Evolutionary conservation across 64 coral and sea anemone species (phyloP).

Genomic region (Cladopsammia gracilis): DNA sequence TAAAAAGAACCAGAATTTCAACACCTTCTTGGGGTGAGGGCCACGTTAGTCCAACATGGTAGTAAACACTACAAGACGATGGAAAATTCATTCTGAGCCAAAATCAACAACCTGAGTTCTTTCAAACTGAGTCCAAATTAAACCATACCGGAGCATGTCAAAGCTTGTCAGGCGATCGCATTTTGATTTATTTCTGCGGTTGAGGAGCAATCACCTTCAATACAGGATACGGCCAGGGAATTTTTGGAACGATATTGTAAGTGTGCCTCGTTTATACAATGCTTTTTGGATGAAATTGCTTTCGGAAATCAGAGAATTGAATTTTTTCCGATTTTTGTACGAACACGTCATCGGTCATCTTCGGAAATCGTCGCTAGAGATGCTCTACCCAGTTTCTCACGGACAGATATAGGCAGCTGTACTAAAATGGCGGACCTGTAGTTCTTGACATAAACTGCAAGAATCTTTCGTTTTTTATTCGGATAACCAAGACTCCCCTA

Average conservation of each 20-base stretch:
- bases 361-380: neutral
- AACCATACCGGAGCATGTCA: slow-evolving; percentile 10
- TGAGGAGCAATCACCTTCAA: slow-evolving; percentile 54
- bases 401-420: slow-evolving; percentile 35
- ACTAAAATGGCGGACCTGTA: slow-evolving; percentile 21
- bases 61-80: neutral
- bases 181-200: slow-evolving; percentile 76
- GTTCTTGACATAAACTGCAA: neutral
- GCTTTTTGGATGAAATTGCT: neutral
- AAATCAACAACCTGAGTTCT: neutral
- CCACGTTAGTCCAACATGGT: neutral
- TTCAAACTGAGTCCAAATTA: no score
- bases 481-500: neutral
- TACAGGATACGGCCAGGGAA: slow-evolving; percentile 54
- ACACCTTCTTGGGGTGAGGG: neutral
- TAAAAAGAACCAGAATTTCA: neutral
- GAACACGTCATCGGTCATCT: neutral
- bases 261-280: neutral
- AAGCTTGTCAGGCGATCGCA: slow-evolving; percentile 74
- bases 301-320: no score
- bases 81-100: neutral
- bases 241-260: slow-evolving; percentile 87
- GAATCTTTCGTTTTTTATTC: neutral
- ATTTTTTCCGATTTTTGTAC: neutral
- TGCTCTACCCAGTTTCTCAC: slow-evolving; percentile 2